These are phyloP conservation scores for Conus ventricosus DNA, from an alignment of 1,140 invertebrate genomes.

Conservation along the genomic window DNA sequence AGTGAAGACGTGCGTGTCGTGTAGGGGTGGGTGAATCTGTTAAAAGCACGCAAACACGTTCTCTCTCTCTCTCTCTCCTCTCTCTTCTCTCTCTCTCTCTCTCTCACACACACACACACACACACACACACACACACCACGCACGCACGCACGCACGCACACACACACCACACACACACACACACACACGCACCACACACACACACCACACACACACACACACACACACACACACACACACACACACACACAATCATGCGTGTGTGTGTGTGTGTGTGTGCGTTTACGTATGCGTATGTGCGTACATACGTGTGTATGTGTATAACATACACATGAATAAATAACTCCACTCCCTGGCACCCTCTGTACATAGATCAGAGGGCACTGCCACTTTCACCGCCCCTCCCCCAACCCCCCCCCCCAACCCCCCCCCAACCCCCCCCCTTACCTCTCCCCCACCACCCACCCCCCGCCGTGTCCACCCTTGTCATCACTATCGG, in stretches of 20 bases:
- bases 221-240: neutral
- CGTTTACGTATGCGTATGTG: neutral
- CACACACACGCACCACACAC: neutral
- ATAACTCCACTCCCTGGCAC: too few species aligned
- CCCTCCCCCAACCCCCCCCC: neutral
- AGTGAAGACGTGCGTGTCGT: too few species aligned
- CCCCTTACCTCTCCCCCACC: neutral
- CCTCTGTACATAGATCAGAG: too few species aligned
- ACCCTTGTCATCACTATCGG: too few species aligned
- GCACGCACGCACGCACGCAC: too few species aligned
- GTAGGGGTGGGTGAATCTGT: too few species aligned
- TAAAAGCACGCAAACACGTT: too few species aligned
- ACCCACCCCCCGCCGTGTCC: too few species aligned
- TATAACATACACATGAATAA: neutral
- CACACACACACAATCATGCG: neutral
- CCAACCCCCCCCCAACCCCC: neutral
- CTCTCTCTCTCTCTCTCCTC: too few species aligned
- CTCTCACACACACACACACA: too few species aligned
- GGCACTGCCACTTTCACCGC: neutral
- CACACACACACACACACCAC: too few species aligned
- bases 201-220: neutral
- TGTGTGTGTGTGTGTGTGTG: neutral
- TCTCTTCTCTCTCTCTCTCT: too few species aligned
- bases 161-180: neutral
- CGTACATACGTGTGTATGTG: neutral